Base-by-base conservation (phyloP, 2,113 vertebrate species). In the Ailuropoda melanoleuca region DNA sequence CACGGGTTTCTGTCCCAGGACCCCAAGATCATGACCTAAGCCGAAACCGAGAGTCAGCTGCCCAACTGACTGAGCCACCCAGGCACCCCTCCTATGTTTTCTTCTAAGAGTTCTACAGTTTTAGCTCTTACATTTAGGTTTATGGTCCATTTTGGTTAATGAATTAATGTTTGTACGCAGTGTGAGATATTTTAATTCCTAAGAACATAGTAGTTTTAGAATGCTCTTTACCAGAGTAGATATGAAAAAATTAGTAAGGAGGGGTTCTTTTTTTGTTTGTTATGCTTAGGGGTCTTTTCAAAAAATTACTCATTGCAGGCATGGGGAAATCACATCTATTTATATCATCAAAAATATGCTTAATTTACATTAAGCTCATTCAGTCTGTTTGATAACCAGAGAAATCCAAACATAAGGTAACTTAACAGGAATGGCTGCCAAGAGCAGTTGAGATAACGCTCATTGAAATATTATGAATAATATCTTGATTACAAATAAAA, bases 391-490 rank as follows among this genome's bases (percentile, higher is more conserved):
- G 70, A 94, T 64, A 96, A 97, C 77, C 94, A 97, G 46, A 56
- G 75, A 96, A 93, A 90, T 95, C 84, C 81, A 96, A 91, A 72
- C 55, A 37, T n/a, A 62, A 53, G n/a, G 60, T 94, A 87, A 96
- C 29, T 80, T 85, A 93, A 56, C 55, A 93, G 58, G 56, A 95
- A 83, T 90, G 84, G 34, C 50, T 97, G 64, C 37, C 70, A 43
- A 31, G 53, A 80, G 74, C 55, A 70, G 43, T 48, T 78, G 68
- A 92, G 82, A 77, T 90, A 94, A 94, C 46, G 55, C 15, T 84
- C 84, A 70, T 39, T 77, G 82, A 97, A 95, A 81, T 90, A 95
- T 95, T 97, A 90, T 97, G 94, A 98, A 95, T 97, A 95, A 95
- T 93, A 96, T 93, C 70, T 72, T 93, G 58, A 93, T 97, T 95